Evolutionary conservation across 2,888 invertebrate species (phyloP), one percentile per base, ranked within the genome.

Genomic region (Hypomecis atomaria): DNA sequence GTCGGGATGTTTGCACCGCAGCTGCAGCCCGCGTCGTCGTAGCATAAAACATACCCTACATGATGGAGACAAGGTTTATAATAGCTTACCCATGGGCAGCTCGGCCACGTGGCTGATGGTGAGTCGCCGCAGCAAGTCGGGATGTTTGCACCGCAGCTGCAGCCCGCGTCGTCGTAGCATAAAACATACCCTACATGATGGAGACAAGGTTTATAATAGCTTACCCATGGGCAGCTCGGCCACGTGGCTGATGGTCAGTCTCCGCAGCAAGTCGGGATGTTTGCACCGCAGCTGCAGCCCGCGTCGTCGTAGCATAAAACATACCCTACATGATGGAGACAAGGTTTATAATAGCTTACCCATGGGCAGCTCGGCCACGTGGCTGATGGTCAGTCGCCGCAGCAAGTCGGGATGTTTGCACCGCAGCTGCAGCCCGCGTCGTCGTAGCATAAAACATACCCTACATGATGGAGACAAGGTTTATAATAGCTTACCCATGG

Each of bases 111-210:
- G 96, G 49, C 94, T 91, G 56, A 93, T 87, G 54, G 94, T 76
- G 4, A 83, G 78, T 0, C 64, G 59, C 69, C 95, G 94, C 62
- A 99, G 85, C 50, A 98, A 94, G 42, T 94, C 94, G 0, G 97
- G 95, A 66, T 96, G 94, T 36, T 47, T 94, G 87, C 64, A 95
- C 43, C 96, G 94, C 70, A 99, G 94, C 33, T 94, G 91, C 50
- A 98, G 93, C 97, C 98, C 0, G 99, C 97, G 90, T 99, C 99
- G 86, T 99, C 99, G 58, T 94, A 94, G 74, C n/a, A n/a, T n/a
- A n/a, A n/a, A n/a, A n/a, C n/a, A n/a, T n/a, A n/a, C n/a, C n/a
- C n/a, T n/a, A n/a, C n/a, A n/a, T n/a, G n/a, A n/a, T n/a, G n/a
- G n/a, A n/a, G n/a, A n/a, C n/a, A n/a, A n/a, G n/a, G n/a, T n/a